Evolutionary conservation across 35 echinoderm and acorn worm species (phyloP).

Genomic region (Lytechinus variegatus): DNA sequence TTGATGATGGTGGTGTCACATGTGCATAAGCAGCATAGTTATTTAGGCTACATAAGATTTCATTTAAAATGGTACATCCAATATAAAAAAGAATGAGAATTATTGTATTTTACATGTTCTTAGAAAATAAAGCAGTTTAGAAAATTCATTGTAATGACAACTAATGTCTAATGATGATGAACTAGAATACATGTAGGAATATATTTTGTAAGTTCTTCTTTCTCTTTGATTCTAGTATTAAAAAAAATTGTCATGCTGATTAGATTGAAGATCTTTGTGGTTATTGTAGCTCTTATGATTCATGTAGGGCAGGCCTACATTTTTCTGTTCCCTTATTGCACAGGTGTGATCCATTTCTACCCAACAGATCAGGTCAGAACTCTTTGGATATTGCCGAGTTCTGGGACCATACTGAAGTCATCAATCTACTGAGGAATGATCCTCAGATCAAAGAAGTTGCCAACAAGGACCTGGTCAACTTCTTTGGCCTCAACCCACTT

Average conservation of each 20-base stretch:
- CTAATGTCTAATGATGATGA: no score
- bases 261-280: neutral
- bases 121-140: no score
- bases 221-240: no score
- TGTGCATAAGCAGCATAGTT: no score
- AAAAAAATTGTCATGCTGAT: neutral
- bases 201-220: no score
- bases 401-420: conserved; percentile 76
- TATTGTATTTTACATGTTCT: no score
- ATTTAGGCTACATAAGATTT: no score
- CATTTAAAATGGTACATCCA: no score
- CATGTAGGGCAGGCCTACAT: neutral
- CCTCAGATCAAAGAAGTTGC: neutral
- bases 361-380: conserved; percentile 89
- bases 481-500: conserved; percentile 82
- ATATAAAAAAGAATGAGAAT: no score
- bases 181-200: no score
- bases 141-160: no score
- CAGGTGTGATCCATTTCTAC: conserved; percentile 69
- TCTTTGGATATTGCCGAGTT: conserved; percentile 92
- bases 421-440: conserved; percentile 37
- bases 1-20: no score
- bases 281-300: neutral
- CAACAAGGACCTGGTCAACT: conserved; percentile 60
- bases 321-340: neutral